Percentiles rank a stretch among this genome's conserved stretches.
Conservation (phyloP, 2,888 invertebrate genomes). For the Ochlodes sylvanus region DNA sequence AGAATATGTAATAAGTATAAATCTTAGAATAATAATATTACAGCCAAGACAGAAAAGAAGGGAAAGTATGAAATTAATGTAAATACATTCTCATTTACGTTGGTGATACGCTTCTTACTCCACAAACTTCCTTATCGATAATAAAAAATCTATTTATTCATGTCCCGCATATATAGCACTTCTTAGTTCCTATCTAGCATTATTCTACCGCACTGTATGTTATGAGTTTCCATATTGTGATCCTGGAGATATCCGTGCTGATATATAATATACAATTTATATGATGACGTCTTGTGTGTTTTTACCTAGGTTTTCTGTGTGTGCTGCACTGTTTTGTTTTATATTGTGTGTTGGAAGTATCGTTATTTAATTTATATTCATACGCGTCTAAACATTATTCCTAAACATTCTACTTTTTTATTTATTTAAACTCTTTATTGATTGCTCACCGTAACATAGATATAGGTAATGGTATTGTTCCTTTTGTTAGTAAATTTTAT, state of each 20-base stretch:
- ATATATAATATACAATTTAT: background rate
- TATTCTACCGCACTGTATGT: conserved; percentile 23
- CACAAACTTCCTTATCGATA: conserved; percentile 36
- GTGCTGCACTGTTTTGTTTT: no score
- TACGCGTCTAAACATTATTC: no score
- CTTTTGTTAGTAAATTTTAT: no score
- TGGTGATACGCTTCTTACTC: conserved; percentile 27
- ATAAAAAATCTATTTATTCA: conserved; percentile 36
- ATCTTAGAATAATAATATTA: conserved; percentile 21
- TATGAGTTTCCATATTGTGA: conserved; percentile 23
- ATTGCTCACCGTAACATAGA: no score
- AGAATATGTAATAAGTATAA: background rate
- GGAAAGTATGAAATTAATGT: conserved; percentile 35
- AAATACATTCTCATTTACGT: conserved; percentile 35
- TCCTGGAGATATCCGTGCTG: background rate
- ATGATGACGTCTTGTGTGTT: background rate
- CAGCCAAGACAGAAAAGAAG: conserved; percentile 20
- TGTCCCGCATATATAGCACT: conserved; percentile 28
- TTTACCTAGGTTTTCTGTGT: background rate
- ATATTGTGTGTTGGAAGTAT: no score
- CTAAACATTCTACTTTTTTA: no score
- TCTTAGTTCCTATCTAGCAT: conserved; percentile 29
- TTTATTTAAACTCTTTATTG: no score
- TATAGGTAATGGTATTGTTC: no score
- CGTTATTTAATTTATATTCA: no score